phyloP scores from a whole-genome alignment of 1,140 invertebrate genomes.

The Caenorhabditis briggsae region DNA sequence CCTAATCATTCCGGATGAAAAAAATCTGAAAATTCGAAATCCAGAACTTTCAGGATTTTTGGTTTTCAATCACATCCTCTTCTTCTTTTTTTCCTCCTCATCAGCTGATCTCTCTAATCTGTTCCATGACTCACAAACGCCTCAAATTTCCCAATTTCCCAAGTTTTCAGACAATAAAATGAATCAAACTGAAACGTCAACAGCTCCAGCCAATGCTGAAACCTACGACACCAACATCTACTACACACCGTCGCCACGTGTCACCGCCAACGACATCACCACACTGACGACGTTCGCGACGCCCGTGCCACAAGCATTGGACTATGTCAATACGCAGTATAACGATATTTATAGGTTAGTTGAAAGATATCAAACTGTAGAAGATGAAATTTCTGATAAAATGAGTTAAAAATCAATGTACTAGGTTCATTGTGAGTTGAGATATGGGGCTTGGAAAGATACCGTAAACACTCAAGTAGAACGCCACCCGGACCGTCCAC shows the following conservation, averaged over 20 bases:
- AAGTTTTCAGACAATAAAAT: not conserved
- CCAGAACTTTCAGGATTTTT: too few relatives aligned
- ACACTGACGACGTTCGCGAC: constrained; percentile 3
- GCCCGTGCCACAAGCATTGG: not conserved
- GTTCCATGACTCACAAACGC: not conserved
- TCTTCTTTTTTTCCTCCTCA: too few relatives aligned
- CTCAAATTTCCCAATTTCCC: not conserved
- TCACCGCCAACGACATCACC: constrained; percentile 12
- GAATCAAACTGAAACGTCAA: constrained; percentile 17
- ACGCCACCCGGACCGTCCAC: too few relatives aligned
- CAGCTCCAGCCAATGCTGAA: not conserved
- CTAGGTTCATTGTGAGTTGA: too few relatives aligned
- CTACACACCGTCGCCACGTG: constrained; percentile 17
- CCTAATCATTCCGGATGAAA: too few relatives aligned
- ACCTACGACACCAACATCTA: constrained; percentile 27
- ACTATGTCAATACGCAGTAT: constrained; percentile 28
- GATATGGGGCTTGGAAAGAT: too few relatives aligned
- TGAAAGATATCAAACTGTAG: too few relatives aligned
- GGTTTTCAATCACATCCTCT: too few relatives aligned
- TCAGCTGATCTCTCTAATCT: constrained; percentile 14
- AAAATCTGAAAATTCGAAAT: too few relatives aligned
- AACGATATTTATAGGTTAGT: constrained; percentile 28
- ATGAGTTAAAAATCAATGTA: too few relatives aligned
- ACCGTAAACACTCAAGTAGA: too few relatives aligned
- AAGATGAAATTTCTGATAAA: too few relatives aligned